Percentiles rank a stretch among this genome's conserved stretches.
These are phyloP conservation scores for Geophilus truncorum DNA, from an alignment of 2,888 invertebrate genomes.

Conservation along the genomic window DNA sequence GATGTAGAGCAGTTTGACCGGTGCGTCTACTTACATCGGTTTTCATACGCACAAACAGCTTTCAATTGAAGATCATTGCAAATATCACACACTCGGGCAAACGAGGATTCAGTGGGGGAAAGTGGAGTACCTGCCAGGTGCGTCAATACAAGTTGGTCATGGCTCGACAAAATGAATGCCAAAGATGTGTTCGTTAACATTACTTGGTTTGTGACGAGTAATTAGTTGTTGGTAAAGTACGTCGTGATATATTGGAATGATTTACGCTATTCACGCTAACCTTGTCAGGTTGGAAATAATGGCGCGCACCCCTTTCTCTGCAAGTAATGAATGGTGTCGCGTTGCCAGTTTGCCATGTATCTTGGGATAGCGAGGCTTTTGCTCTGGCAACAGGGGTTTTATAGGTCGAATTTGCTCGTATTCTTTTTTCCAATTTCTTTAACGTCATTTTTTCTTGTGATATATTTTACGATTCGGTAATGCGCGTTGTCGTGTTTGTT, in stretches of 20 bases:
- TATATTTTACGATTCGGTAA: not conserved
- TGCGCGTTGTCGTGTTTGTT: too few species aligned
- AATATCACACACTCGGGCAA: not conserved
- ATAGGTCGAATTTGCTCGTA: not conserved
- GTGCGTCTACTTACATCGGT: not conserved
- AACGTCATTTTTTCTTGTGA: not conserved
- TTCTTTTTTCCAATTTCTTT: not conserved
- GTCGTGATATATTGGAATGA: not conserved
- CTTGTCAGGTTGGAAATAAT: constrained; percentile 14
- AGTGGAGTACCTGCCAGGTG: not conserved
- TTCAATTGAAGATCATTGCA: constrained; percentile 6
- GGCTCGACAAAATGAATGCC: not conserved
- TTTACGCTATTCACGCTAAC: not conserved
- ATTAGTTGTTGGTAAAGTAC: not conserved
- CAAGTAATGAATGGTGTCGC: constrained; percentile 18
- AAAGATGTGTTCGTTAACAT: not conserved
- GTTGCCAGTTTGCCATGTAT: constrained; percentile 20
- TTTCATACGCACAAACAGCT: not conserved
- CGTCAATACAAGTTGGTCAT: not conserved
- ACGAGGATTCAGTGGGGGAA: not conserved
- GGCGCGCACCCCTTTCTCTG: constrained; percentile 3
- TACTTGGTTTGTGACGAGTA: not conserved
- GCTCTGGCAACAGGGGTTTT: not conserved
- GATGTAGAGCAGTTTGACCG: not conserved
- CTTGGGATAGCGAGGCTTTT: constrained; percentile 8